These are phyloP conservation scores for Pseudococcus viburni DNA, from an alignment of 2,888 invertebrate species.

Conservation along the genomic window DNA sequence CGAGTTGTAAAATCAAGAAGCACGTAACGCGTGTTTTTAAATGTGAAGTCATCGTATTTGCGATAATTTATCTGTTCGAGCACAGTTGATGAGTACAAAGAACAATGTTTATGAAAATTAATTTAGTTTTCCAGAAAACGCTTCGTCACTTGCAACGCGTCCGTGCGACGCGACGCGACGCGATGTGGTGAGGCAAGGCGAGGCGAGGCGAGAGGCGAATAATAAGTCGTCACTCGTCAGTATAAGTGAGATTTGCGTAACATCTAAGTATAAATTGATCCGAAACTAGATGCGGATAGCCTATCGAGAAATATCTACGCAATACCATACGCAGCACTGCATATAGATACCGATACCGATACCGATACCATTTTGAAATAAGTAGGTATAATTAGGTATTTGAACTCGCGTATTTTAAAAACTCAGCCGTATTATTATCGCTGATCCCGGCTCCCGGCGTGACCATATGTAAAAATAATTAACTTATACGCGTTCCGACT, in stretches of 20 bases:
- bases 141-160: background rate
- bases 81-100: slow-evolving; percentile 10
- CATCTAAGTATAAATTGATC: background rate
- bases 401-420: background rate
- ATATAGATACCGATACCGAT: too few relatives aligned
- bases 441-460: background rate
- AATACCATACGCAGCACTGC: too few relatives aligned
- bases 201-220: too few relatives aligned
- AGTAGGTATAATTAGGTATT: too few relatives aligned
- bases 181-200: too few relatives aligned
- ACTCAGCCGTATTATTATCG: slow-evolving; percentile 30
- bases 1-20: background rate
- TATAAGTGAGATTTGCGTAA: background rate
- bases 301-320: too few relatives aligned
- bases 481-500: background rate
- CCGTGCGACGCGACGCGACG: background rate
- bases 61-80: slow-evolving; percentile 16
- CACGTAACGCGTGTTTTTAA: slow-evolving; percentile 39
- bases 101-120: background rate
- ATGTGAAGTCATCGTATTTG: slow-evolving; percentile 22
- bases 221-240: too few relatives aligned
- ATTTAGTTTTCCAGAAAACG: slow-evolving; percentile 11
- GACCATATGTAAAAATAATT: slow-evolving; percentile 34
- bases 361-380: too few relatives aligned
- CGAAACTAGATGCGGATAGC: background rate